phyloP scores from a whole-genome alignment of 2,888 invertebrate genomes.

The Myopa testacea region DNA sequence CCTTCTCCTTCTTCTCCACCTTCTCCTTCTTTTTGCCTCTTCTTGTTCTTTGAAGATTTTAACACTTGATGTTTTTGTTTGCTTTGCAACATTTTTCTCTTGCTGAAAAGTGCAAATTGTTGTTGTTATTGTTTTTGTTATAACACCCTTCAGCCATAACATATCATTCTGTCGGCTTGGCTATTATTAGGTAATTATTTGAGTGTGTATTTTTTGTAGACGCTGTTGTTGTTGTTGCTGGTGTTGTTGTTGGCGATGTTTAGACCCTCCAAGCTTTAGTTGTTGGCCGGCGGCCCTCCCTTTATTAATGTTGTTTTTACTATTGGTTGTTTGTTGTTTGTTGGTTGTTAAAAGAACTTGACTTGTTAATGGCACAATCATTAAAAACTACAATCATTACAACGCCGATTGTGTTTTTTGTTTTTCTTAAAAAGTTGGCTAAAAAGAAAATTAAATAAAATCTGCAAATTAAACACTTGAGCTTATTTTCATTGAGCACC shows the following conservation, averaged over 20 bases:
- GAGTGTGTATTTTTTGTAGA: not conserved
- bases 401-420: no score
- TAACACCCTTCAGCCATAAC: conserved; percentile 29
- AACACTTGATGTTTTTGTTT: not conserved
- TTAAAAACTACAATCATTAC: not conserved
- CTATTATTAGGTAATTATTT: conserved; percentile 42
- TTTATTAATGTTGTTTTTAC: not conserved
- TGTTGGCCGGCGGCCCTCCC: conserved; percentile 28
- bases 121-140: conserved; percentile 13
- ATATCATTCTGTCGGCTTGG: conserved; percentile 41
- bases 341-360: not conserved
- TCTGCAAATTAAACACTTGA: no score
- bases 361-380: conserved; percentile 20
- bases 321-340: no score
- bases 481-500: no score
- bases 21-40: not conserved
- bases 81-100: not conserved
- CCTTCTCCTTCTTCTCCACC: not conserved
- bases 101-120: not conserved
- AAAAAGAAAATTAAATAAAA: no score
- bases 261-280: conserved; percentile 16
- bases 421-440: no score
- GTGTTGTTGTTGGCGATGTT: conserved; percentile 24
- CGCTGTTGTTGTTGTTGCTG: conserved; percentile 7
- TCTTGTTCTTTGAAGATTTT: not conserved